Conservation (phyloP, 1,140 invertebrate species). For the Neomicropteryx cornuta region DNA sequence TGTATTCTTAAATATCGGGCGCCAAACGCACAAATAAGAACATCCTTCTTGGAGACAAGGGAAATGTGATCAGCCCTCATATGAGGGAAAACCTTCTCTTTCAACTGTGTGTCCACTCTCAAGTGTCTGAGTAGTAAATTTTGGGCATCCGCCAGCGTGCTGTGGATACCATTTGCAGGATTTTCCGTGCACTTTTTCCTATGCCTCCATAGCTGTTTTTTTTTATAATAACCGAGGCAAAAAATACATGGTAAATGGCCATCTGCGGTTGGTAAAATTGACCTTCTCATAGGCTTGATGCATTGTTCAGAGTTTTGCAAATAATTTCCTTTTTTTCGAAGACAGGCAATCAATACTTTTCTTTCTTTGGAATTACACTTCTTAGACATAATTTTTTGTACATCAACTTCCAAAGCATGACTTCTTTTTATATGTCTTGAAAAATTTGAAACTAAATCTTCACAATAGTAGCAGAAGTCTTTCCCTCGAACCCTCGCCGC, state of each 20-base stretch:
- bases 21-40: slow-evolving; percentile 20
- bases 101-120: slow-evolving; percentile 7
- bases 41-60: slow-evolving; percentile 16
- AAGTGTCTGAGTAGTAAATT: slow-evolving; percentile 3
- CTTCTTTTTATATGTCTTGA: neutral
- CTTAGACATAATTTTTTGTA: neutral
- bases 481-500: neutral
- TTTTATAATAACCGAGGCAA: slow-evolving; percentile 5
- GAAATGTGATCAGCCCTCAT: slow-evolving; percentile 14
- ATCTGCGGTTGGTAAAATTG: neutral
- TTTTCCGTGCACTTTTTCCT: slow-evolving; percentile 3
- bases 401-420: neutral
- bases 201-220: slow-evolving; percentile 7
- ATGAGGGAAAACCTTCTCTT: slow-evolving; percentile 9
- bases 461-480: neutral
- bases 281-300: neutral
- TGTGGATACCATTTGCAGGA: neutral
- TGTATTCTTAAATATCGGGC: slow-evolving; percentile 20
- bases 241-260: neutral
- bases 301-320: neutral
- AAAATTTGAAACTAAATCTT: neutral
- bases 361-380: neutral
- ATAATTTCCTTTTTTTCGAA: neutral
- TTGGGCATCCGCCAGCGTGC: slow-evolving; percentile 4
- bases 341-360: neutral